Conservation (phyloP, 2,797 vertebrate species). For the Buceros bicornis region DNA sequence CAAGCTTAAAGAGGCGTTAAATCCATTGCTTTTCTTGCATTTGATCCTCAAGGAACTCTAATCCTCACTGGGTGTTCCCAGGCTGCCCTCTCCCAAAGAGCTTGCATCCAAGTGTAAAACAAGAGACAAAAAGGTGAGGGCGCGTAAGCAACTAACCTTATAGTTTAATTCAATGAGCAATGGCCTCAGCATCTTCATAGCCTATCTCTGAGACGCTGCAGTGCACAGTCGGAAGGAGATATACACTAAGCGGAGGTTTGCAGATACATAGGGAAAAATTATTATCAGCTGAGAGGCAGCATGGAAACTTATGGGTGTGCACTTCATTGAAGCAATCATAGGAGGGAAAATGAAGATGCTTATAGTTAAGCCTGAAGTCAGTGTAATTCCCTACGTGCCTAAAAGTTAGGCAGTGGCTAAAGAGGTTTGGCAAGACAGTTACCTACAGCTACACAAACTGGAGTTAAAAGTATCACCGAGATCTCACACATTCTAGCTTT, state of each 20-base stretch:
- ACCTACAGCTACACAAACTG: not conserved
- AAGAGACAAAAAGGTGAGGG: not conserved
- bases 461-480: not conserved
- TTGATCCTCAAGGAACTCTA: not conserved
- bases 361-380: not conserved
- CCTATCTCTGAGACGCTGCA: not conserved
- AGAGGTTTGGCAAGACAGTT: not conserved
- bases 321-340: not conserved
- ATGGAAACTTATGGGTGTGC: accelerated
- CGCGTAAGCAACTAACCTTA: not conserved
- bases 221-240: not conserved
- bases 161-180: not conserved
- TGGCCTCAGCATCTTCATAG: not conserved
- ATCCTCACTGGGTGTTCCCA: not conserved
- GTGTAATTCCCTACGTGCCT: not conserved
- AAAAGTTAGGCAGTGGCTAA: not conserved
- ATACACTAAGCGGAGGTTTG: not conserved
- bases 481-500: not conserved
- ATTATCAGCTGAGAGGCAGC: not conserved
- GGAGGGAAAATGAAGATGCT: not conserved
- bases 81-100: not conserved
- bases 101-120: not conserved
- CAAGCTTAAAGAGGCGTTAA: not conserved
- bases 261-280: not conserved
- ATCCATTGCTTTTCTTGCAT: not conserved